A percentile compares a stretch with the other conserved stretches of the same genome.
Evolutionary conservation across 2,888 invertebrate genomes (phyloP).

Genomic region (Campoplex capitator): DNA sequence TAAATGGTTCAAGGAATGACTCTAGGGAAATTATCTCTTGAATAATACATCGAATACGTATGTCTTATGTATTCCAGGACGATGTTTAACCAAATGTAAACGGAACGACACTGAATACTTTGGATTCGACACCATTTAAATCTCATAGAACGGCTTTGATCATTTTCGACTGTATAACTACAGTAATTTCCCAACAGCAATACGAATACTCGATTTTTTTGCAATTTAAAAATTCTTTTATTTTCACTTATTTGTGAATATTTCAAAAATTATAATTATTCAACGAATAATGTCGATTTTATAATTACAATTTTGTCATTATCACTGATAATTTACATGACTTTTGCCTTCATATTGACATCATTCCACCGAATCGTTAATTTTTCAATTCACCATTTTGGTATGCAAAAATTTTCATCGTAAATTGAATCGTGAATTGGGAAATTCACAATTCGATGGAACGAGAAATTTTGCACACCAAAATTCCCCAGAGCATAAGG

Average conservation of each 20-base stretch:
- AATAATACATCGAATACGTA: background rate
- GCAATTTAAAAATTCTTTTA: background rate
- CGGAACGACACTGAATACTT: background rate
- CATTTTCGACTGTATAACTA: background rate
- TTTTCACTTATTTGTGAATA: background rate
- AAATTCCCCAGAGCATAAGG: too few species aligned
- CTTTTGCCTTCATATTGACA: too few species aligned
- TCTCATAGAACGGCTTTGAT: background rate
- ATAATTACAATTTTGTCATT: too few species aligned
- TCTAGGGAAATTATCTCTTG: slow-evolving; percentile 15
- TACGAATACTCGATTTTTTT: background rate
- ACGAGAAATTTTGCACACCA: background rate
- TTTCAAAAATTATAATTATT: too few species aligned
- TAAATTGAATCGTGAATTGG: too few species aligned
- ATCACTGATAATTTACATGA: too few species aligned
- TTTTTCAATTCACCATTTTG: too few species aligned
- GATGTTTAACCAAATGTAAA: background rate
- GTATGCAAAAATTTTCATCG: too few species aligned
- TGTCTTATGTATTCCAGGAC: background rate
- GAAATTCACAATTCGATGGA: too few species aligned
- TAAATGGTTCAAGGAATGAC: background rate
- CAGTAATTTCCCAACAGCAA: background rate
- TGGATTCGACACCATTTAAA: background rate
- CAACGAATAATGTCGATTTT: too few species aligned
- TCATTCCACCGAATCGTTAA: too few species aligned